These are phyloP conservation scores for Heterodera schachtii DNA, from an alignment of 1,140 invertebrate genomes.

Conservation along the genomic window DNA sequence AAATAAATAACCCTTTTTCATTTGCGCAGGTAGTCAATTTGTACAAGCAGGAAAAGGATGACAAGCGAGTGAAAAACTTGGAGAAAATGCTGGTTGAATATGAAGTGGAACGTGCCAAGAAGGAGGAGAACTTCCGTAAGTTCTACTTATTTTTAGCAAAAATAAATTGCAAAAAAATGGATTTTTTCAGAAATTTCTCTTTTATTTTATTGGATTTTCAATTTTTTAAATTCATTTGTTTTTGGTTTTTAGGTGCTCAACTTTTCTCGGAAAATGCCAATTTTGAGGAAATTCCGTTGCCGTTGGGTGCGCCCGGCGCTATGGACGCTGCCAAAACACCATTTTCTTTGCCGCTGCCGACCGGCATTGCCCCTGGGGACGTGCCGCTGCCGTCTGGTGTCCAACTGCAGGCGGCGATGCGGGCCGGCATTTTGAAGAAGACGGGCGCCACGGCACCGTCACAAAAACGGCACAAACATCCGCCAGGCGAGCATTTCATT, in stretches of 20 bases:
- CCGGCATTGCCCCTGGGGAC: not conserved
- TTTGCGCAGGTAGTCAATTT: slow-evolving; percentile 31
- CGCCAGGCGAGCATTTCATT: slow-evolving; percentile 40
- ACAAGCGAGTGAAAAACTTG: slow-evolving; percentile 41
- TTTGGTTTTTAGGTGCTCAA: slow-evolving; percentile 67
- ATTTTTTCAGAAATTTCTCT: not conserved
- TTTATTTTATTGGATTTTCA: not conserved
- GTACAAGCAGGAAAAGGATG: slow-evolving; percentile 47
- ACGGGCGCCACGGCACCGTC: slow-evolving; percentile 5
- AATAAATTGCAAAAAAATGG: too few relatives aligned
- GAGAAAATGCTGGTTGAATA: slow-evolving; percentile 50
- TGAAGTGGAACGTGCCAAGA: slow-evolving; percentile 46
- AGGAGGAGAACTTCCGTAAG: slow-evolving; percentile 51
- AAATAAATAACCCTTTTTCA: too few relatives aligned
- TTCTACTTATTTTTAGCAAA: too few relatives aligned
- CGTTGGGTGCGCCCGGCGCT: slow-evolving; percentile 56
- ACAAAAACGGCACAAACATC: slow-evolving; percentile 40
- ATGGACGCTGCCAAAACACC: slow-evolving; percentile 51
- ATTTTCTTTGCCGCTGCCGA: slow-evolving; percentile 30
- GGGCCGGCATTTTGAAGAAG: slow-evolving; percentile 45
- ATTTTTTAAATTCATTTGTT: not conserved
- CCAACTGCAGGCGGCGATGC: slow-evolving; percentile 37
- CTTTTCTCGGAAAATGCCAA: slow-evolving; percentile 68
- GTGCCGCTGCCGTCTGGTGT: slow-evolving; percentile 30
- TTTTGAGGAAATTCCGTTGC: slow-evolving; percentile 68